Evolutionary conservation across 2,797 vertebrate species (phyloP), one percentile per base, ranked within the genome.

Genomic region (Denticeps clupeoides): DNA sequence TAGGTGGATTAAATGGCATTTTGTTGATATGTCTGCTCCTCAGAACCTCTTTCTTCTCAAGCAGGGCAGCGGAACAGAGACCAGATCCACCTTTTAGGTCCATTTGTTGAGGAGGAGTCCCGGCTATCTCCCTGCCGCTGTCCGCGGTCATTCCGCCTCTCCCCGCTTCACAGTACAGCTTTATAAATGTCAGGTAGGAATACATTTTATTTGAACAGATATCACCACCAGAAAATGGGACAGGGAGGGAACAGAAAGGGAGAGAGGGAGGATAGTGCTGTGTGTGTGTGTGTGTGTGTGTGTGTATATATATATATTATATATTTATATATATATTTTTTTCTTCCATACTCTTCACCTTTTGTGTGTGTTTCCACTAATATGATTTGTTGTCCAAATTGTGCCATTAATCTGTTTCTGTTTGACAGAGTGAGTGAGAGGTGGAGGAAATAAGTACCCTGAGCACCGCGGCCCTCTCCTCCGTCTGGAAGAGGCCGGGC

Each of bases 331-430:
- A 31, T 16, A 13, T 35, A 18, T 38, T 35, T 38, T 35, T 23
- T 45, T 23, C 10, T 47, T 49, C 18, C 33, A 61, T 70, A 70
- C 81, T 76, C 71, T 75, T 80, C 79, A 52, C 81, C 79, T 79
- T 38, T 78, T 81, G 81, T 81, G 79, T 55, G 80, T 77, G 45
- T 82, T 85, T 86, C 84, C 73, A 73, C 83, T 88, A 89, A 90
- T 88, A 87, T 86, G 84, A 89, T 91, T 91, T 91, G 85, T 89
- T 79, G 84, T 84, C 86, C 86, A 89, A 89, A 91, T 89, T 89
- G 86, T 86, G 85, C 84, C 87, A 87, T 89, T 88, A 87, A 89
- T 90, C 88, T 89, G 73, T 73, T 79, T 82, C 75, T 82, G 75
- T 87, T 87, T 85, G 81, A 87, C 82, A 87, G 83, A 79, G 82